Conservation (phyloP, 1,140 invertebrate species). For the Heterodera carotae region DNA sequence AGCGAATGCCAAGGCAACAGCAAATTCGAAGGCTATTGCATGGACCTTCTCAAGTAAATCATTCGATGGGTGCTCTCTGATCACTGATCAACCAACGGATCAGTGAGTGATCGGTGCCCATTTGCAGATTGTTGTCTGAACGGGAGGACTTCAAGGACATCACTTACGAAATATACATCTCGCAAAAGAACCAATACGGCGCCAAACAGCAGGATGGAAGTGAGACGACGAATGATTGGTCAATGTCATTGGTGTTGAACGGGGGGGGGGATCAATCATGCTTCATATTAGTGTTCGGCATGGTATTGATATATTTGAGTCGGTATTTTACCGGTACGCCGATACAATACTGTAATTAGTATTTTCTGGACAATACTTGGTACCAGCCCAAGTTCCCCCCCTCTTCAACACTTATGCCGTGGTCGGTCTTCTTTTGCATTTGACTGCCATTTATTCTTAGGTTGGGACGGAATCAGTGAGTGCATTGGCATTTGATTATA, state of each 20-base stretch:
- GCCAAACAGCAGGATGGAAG: conserved; percentile 39
- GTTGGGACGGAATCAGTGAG: conserved; percentile 34
- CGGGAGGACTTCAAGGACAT: conserved; percentile 55
- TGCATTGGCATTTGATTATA: not conserved
- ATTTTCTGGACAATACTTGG: not conserved
- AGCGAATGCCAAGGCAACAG: conserved; percentile 65
- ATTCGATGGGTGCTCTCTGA: too few relatives aligned
- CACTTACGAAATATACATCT: conserved; percentile 60
- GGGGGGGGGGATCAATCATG: too few relatives aligned
- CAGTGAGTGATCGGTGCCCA: not conserved
- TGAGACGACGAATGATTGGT: too few relatives aligned
- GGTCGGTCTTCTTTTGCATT: too few relatives aligned
- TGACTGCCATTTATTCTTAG: conserved; percentile 2
- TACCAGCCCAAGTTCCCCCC: too few relatives aligned
- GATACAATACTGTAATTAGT: not conserved
- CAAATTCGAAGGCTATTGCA: conserved; percentile 66
- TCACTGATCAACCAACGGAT: not conserved
- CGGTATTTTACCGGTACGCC: too few relatives aligned
- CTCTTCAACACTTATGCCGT: too few relatives aligned
- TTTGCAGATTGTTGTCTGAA: conserved; percentile 41
- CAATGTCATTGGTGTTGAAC: too few relatives aligned
- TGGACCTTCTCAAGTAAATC: conserved; percentile 63
- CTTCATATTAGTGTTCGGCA: too few relatives aligned
- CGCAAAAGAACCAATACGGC: conserved; percentile 37
- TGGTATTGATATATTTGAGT: too few relatives aligned